Conservation (phyloP, 2,113 vertebrate genomes). For the Gambusia holbrooki region DNA sequence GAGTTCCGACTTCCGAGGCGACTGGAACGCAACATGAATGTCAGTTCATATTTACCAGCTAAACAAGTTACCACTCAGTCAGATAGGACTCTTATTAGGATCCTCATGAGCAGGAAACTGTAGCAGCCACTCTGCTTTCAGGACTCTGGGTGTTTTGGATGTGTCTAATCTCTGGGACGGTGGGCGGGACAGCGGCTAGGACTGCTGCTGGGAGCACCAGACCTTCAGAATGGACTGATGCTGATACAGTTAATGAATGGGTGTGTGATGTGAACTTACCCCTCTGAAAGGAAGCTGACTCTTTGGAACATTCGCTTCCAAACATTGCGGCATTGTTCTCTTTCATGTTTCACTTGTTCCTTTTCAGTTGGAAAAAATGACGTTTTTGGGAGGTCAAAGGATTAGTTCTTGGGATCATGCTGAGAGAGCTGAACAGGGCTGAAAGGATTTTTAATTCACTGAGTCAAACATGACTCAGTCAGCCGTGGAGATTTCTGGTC, state of each 20-base stretch:
- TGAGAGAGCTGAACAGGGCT: neutral
- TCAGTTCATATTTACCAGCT: too few relatives aligned
- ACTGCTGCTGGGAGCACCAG: neutral
- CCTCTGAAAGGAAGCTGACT: neutral
- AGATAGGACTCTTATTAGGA: too few relatives aligned
- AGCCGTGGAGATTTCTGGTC: constrained; percentile 10
- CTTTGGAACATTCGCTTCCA: neutral
- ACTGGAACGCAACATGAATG: too few relatives aligned
- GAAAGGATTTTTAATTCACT: neutral
- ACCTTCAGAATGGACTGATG: neutral
- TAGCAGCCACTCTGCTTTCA: too few relatives aligned
- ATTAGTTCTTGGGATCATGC: neutral
- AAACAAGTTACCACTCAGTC: too few relatives aligned
- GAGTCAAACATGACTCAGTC: neutral
- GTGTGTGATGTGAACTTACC: neutral
- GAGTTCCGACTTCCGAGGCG: too few relatives aligned
- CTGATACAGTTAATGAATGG: neutral
- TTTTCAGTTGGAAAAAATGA: neutral
- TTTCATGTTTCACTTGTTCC: neutral
- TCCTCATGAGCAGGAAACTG: too few relatives aligned
- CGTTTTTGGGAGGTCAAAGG: neutral
- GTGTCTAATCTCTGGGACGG: too few relatives aligned
- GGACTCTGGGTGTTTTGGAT: too few relatives aligned
- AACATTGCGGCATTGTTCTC: neutral
- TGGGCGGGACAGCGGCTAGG: too few relatives aligned